Conservation (phyloP, 2,797 vertebrate genomes). For the Danio aesculapii region DNA sequence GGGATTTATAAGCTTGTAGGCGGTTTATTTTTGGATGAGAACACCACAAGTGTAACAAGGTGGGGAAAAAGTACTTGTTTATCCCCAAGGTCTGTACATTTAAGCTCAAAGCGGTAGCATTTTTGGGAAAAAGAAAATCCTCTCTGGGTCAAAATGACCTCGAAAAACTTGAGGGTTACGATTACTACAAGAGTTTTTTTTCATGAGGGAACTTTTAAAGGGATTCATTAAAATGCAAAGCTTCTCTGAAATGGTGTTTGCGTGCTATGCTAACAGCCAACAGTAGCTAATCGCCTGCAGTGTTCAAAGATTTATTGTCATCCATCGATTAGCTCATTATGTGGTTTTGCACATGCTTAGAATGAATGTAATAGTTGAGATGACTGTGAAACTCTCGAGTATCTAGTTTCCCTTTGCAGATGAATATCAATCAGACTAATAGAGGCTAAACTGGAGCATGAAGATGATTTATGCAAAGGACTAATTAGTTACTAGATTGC, state of each 20-base stretch:
- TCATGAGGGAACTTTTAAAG: background rate
- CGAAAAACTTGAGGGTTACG: too few relatives aligned
- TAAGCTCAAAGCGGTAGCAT: background rate
- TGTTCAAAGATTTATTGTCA: background rate
- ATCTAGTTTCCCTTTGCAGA: background rate
- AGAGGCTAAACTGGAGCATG: background rate
- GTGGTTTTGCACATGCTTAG: background rate
- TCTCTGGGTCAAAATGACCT: too few relatives aligned
- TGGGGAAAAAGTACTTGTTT: too few relatives aligned
- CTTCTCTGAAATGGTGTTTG: background rate
- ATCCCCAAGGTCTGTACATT: too few relatives aligned
- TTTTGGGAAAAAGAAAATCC: background rate
- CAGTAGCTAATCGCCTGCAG: too few relatives aligned
- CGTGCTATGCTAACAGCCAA: background rate
- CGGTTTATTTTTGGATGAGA: too few relatives aligned
- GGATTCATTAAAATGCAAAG: background rate
- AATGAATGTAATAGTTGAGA: background rate
- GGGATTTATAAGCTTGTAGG: too few relatives aligned
- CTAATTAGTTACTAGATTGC: slow-evolving; percentile 17
- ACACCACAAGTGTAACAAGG: too few relatives aligned
- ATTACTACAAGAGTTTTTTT: background rate
- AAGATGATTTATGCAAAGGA: slow-evolving; percentile 13
- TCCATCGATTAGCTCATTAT: background rate
- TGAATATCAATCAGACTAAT: slow-evolving; percentile 3
- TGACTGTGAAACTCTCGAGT: background rate